Conservation (phyloP, 92 coral and sea anemone species). For the Paragorgia papillata region DNA sequence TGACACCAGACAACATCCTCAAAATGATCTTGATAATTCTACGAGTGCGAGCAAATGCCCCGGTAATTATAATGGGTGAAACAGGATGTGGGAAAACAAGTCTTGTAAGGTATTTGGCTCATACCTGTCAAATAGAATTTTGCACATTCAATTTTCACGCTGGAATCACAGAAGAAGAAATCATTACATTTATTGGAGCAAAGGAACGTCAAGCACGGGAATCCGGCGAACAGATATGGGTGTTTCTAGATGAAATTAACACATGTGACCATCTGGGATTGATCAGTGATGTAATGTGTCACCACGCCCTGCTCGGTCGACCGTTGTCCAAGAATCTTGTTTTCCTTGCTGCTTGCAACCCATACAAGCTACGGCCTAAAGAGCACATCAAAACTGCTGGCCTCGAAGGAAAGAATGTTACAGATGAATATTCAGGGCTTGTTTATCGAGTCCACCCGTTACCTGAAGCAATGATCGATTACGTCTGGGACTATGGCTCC, state of each 20-base stretch:
- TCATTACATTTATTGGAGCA: slow-evolving; percentile 57
- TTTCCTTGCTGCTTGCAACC: slow-evolving; percentile 95
- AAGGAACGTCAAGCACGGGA: slow-evolving; percentile 57
- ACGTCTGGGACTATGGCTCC: slow-evolving; percentile 98
- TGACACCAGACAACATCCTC: slow-evolving; percentile 89
- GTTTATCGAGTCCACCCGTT: slow-evolving; percentile 97
- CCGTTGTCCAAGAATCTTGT: slow-evolving; percentile 73
- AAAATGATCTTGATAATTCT: slow-evolving; percentile 92
- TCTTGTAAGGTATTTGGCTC: slow-evolving; percentile 87
- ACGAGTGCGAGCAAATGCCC: slow-evolving; percentile 82
- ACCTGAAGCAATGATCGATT: slow-evolving; percentile 99
- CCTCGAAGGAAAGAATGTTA: slow-evolving; percentile 74
- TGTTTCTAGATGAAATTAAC: slow-evolving; percentile 92
- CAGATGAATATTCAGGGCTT: slow-evolving; percentile 82
- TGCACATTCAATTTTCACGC: slow-evolving; percentile 86
- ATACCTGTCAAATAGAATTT: slow-evolving; percentile 72
- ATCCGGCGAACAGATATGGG: slow-evolving; percentile 65
- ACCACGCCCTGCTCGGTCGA: slow-evolving; percentile 73
- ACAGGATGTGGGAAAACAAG: slow-evolving; percentile 99
- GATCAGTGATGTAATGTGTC: slow-evolving; percentile 85
- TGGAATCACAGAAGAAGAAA: slow-evolving; percentile 70
- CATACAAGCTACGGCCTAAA: slow-evolving; percentile 85
- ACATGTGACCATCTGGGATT: slow-evolving; percentile 94
- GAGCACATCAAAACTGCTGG: slow-evolving; percentile 90
- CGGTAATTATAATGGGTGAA: slow-evolving; percentile 96